These are phyloP conservation scores for Pelvicachromis taeniatus DNA, from an alignment of 2,113 vertebrate species.

Conservation along the genomic window DNA sequence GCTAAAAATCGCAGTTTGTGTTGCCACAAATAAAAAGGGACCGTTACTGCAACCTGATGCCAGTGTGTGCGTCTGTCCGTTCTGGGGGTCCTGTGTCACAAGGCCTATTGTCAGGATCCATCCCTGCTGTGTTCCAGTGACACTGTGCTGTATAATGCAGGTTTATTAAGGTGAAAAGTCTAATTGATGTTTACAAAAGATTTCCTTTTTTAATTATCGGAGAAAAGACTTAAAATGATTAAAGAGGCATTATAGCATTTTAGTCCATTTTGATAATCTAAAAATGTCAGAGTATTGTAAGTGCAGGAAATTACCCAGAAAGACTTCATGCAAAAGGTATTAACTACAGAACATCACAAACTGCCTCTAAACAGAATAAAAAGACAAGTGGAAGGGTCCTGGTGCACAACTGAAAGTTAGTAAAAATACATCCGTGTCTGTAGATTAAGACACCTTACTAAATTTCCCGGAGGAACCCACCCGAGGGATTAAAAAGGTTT, in stretches of 20 bases:
- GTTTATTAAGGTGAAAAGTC: not conserved
- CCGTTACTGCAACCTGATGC: no score
- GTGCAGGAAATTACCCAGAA: not conserved
- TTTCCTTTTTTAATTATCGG: fast-evolving
- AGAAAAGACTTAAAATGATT: not conserved
- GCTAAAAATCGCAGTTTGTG: no score
- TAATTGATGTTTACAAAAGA: not conserved
- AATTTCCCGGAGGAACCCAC: no score
- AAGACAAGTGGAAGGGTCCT: fast-evolving
- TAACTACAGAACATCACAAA: not conserved
- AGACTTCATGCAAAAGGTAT: not conserved
- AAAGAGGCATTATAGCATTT: not conserved
- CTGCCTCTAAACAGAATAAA: not conserved
- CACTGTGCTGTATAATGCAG: not conserved
- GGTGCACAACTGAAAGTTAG: not conserved
- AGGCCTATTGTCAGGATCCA: not conserved
- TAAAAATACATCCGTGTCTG: fast-evolving
- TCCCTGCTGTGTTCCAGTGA: not conserved
- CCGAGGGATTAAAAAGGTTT: no score
- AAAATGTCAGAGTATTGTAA: not conserved
- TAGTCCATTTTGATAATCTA: no score
- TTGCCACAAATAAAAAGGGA: no score
- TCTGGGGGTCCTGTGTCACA: no score
- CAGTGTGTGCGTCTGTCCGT: no score
- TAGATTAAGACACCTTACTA: not conserved